Evolutionary conservation across 1,140 invertebrate genomes (phyloP).

Genomic region (Drosophila nebulosa): DNA sequence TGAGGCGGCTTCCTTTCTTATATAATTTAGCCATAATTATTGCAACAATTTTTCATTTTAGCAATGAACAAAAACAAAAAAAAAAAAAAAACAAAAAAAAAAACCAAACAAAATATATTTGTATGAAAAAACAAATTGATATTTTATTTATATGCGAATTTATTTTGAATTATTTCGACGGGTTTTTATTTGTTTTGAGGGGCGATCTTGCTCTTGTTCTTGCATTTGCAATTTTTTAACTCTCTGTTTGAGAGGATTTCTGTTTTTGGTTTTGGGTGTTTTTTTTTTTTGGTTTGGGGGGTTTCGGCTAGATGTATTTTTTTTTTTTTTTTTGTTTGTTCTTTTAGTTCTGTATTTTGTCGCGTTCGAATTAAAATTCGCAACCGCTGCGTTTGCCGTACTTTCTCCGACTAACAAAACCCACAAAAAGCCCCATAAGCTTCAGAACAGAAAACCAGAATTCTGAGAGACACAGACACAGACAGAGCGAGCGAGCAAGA

Average conservation of each 20-base stretch:
- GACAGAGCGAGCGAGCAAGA: slow-evolving; percentile 2
- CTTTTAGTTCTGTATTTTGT: slow-evolving; percentile 19
- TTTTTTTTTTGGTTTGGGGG: slow-evolving; percentile 1
- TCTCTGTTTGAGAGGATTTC: not conserved
- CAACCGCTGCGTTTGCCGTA: slow-evolving; percentile 68
- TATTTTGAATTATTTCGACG: slow-evolving; percentile 9
- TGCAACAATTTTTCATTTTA: slow-evolving; percentile 15
- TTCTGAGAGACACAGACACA: slow-evolving; percentile 15
- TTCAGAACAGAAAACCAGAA: slow-evolving; percentile 39
- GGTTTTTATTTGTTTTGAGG: not conserved
- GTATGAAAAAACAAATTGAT: too few relatives aligned
- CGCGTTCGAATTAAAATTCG: slow-evolving; percentile 40
- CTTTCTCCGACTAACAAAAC: slow-evolving; percentile 69
- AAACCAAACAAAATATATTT: not conserved
- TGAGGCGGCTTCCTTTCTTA: slow-evolving; percentile 36
- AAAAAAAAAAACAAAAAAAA: not conserved
- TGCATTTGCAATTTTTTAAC: not conserved
- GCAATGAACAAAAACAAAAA: not conserved
- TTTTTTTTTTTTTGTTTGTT: slow-evolving; percentile 24
- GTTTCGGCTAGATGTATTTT: not conserved
- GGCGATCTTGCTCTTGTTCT: not conserved
- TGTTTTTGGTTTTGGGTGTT: not conserved
- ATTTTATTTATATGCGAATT: not conserved
- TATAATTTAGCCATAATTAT: slow-evolving; percentile 48
- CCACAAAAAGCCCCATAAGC: slow-evolving; percentile 43